Evolutionary conservation across 92 coral and sea anemone genomes (phyloP).

Genomic region (Porites rus): DNA sequence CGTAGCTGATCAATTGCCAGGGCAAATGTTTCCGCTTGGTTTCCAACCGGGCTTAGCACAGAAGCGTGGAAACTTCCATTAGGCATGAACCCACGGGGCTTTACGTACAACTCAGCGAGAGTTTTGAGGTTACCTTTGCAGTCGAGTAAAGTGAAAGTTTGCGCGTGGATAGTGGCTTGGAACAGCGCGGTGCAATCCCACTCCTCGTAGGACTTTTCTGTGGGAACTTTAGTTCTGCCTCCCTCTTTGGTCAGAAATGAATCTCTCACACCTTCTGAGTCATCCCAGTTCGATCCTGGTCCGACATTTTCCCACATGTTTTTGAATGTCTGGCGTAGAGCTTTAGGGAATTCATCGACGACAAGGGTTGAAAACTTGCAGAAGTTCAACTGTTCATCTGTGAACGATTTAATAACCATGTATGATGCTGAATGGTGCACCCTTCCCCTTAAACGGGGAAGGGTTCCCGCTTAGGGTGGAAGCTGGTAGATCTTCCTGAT

Average conservation of each 20-base stretch:
- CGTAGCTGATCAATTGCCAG: conserved; percentile 1
- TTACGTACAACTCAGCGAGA: neutral
- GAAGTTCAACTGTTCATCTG: neutral
- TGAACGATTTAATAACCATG: neutral
- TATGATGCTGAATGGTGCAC: neutral
- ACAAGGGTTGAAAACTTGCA: neutral
- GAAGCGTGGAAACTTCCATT: neutral
- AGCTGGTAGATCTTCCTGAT: too few species aligned
- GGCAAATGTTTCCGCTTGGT: neutral
- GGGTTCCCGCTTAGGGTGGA: too few species aligned
- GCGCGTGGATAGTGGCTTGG: neutral
- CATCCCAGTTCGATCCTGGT: neutral
- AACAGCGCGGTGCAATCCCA: conserved; percentile 12
- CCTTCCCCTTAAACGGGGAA: too few species aligned
- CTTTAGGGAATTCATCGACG: neutral
- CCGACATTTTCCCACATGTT: neutral
- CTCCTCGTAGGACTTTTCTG: neutral
- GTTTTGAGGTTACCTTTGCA: neutral
- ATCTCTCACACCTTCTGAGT: neutral
- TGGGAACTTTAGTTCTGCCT: neutral
- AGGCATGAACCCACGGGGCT: neutral
- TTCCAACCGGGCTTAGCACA: neutral
- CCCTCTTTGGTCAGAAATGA: neutral
- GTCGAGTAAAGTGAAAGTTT: neutral
- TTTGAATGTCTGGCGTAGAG: neutral